Evolutionary conservation across 2,113 vertebrate species (phyloP), one percentile per base, ranked within the genome.

Genomic region (Oreamnos americanus): DNA sequence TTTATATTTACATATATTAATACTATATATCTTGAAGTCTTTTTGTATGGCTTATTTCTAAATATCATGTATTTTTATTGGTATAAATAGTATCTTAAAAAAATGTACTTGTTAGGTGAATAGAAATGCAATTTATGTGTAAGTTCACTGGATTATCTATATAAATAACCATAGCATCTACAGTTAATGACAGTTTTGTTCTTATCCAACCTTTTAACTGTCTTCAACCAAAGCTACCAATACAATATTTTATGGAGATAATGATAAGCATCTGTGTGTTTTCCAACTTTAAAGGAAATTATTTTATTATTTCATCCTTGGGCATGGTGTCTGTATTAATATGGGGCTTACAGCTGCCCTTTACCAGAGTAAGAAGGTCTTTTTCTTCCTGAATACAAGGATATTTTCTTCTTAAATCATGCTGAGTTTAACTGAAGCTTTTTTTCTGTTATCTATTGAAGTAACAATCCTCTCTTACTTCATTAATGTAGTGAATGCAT

Each of bases 271-370:
- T 23, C 43, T 92, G 67, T 78, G 3, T 76, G 17, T 60, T 91
- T 91, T 94, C 81, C 57, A 96, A 16, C 92, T 81, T 96, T 76
- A 91, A 96, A 96, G 87, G 87, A 78, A 93, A 96, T 94, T 13
- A 87, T 90, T 90, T 49, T 83, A 86, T 83, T 96, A 81, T 93
- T 96, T 96, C 71, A 91, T 87, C 26, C n/a, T 91, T 21, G 4
- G 88, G 6, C 33, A 78, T 86, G 55, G n/a, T 86, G 43, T 94
- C 85, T 91, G 12, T n/a, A 67, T 74, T 74, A 74, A 23, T 39
- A 39, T 0, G 0, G 10, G 36, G 2, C 71, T 95, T 55, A 36
- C 16, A 84, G 30, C 45, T 90, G 87, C 53, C 36, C 26, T 94
- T 96, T 88, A 49, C 53, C 64, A 87, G 49, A 13, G 74, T 96